Conservation (phyloP, 2,113 vertebrate genomes). For the Halcyon malimbica region DNA sequence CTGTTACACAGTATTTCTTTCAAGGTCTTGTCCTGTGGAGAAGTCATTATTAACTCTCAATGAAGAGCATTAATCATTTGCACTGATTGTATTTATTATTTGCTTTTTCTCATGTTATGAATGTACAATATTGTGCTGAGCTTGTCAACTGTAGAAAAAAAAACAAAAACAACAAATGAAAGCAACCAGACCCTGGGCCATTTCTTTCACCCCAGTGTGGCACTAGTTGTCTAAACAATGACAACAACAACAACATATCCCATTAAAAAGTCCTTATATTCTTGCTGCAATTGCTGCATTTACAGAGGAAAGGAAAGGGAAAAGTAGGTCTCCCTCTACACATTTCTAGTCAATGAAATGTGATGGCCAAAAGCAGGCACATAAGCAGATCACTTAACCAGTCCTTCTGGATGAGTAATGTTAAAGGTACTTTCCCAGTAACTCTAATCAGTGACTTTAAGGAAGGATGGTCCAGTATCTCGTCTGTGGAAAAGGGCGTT, state of each 20-base stretch:
- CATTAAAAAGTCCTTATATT: neutral
- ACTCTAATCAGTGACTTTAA: neutral
- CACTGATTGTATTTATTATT: neutral
- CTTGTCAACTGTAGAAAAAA: neutral
- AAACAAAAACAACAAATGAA: neutral
- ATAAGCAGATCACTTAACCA: neutral
- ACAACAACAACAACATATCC: neutral
- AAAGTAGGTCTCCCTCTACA: neutral
- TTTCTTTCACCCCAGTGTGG: neutral
- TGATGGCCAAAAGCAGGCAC: neutral
- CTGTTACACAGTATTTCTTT: neutral
- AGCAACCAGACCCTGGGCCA: neutral
- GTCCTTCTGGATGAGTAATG: neutral
- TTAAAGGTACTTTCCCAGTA: neutral
- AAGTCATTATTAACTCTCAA: neutral
- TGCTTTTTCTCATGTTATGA: neutral
- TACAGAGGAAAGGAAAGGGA: neutral
- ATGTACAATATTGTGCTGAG: neutral
- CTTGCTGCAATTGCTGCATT: neutral
- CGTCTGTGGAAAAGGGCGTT: neutral
- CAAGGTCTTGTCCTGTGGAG: neutral
- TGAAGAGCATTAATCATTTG: neutral
- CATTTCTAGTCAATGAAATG: neutral
- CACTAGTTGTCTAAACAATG: neutral
- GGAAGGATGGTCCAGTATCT: neutral